These are phyloP conservation scores for Chaetorhynchus papuensis DNA, from an alignment of 2,113 vertebrate genomes.

Conservation along the genomic window DNA sequence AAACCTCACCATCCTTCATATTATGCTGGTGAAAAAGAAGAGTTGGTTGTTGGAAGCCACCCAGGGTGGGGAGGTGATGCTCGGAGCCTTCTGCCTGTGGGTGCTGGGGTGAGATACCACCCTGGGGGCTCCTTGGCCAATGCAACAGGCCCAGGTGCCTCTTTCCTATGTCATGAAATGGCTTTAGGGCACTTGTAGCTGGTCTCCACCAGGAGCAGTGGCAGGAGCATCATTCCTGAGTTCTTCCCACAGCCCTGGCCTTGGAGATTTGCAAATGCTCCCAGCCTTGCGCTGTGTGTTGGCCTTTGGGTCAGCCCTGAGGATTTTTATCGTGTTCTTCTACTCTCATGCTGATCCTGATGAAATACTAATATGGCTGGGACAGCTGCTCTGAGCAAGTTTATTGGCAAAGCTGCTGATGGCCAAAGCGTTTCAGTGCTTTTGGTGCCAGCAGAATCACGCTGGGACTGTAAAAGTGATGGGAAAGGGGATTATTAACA, in stretches of 20 bases:
- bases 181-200: not conserved
- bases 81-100: not conserved
- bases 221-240: fast-evolving
- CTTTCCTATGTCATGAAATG: fast-evolving
- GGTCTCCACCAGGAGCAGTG: fast-evolving
- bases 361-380: not conserved
- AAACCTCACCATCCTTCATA: not conserved
- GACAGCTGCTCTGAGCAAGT: not conserved
- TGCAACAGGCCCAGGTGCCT: not conserved
- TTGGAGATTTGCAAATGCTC: not conserved
- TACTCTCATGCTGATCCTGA: not conserved
- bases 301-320: not conserved
- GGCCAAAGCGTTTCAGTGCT: not conserved
- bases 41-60: not conserved
- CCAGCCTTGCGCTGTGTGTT: not conserved
- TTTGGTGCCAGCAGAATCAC: not conserved
- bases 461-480: not conserved
- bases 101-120: not conserved
- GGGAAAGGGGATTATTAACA: not conserved
- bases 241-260: not conserved
- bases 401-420: not conserved
- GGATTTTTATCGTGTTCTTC: not conserved
- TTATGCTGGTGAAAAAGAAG: not conserved
- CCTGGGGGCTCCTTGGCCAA: not conserved
- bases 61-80: fast-evolving